Conservation (phyloP, 2,797 vertebrate species). For the Gallinago stenura region DNA sequence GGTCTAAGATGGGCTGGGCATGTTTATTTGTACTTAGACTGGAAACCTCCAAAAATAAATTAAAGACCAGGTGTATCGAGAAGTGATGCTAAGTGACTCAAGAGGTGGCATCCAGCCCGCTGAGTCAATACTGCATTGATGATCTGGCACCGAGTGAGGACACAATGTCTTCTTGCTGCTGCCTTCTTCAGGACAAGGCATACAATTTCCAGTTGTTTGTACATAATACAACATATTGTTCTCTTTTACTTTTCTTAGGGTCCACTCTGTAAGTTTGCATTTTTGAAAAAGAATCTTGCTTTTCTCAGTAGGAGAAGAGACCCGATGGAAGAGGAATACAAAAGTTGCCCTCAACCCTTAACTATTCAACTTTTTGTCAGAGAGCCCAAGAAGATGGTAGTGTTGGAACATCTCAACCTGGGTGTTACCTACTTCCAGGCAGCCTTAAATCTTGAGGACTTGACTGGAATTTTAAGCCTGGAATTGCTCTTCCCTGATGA, state of each 20-base stretch:
- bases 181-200: background rate
- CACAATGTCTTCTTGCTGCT: background rate
- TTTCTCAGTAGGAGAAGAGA: background rate
- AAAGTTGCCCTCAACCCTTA: background rate
- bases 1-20: constrained; percentile 18
- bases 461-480: background rate
- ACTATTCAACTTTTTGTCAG: background rate
- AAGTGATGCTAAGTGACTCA: constrained; percentile 52
- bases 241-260: background rate
- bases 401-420: background rate
- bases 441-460: background rate
- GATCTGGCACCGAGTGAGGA: background rate
- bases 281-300: background rate
- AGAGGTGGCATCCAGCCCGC: constrained; percentile 29
- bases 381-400: background rate
- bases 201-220: fast-evolving
- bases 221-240: background rate
- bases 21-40: constrained; percentile 66
- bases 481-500: background rate
- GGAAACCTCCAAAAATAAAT: constrained; percentile 64
- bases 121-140: background rate
- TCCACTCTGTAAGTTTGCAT: background rate
- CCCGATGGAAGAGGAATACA: background rate
- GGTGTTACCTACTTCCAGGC: background rate
- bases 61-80: constrained; percentile 38